A percentile compares a stretch with the other conserved stretches of the same genome.
phyloP scores from a whole-genome alignment of 92 coral and sea anemone genomes.

The Palythoa heliodiscus region DNA sequence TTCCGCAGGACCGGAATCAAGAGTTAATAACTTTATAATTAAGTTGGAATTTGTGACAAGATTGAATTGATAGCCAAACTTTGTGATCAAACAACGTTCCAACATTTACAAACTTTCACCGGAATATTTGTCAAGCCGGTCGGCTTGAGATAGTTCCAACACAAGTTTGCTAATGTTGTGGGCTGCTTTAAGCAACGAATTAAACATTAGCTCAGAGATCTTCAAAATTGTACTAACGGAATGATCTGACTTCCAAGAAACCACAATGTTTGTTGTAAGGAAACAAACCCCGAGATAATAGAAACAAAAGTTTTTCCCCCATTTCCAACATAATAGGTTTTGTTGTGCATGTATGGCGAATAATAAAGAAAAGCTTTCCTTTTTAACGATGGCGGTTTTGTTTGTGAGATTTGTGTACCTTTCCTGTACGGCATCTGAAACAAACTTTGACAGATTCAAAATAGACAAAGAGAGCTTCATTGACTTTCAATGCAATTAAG shows the following conservation, averaged over 20 bases:
- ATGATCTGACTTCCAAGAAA: neutral
- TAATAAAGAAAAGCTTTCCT: neutral
- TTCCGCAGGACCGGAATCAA: constrained; percentile 87
- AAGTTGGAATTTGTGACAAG: constrained; percentile 54
- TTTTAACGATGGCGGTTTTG: neutral
- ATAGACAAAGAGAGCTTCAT: constrained; percentile 10
- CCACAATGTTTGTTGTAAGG: neutral
- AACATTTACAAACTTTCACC: constrained; percentile 26
- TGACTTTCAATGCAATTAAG: constrained; percentile 35
- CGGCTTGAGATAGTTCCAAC: neutral
- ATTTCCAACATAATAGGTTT: neutral
- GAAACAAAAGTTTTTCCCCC: neutral
- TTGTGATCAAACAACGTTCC: constrained; percentile 53
- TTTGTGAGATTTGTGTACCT: neutral
- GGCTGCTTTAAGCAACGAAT: neutral
- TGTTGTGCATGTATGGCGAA: neutral
- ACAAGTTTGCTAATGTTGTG: neutral
- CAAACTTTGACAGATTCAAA: constrained; percentile 24
- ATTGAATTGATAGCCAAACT: constrained; percentile 42
- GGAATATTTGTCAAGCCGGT: constrained; percentile 32
- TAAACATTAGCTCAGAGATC: neutral
- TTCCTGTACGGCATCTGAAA: neutral
- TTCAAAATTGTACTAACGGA: neutral
- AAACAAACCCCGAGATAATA: neutral
- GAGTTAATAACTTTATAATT: constrained; percentile 69